These are phyloP conservation scores for Hartigia nigra DNA, from an alignment of 2,888 invertebrate species.

Conservation along the genomic window DNA sequence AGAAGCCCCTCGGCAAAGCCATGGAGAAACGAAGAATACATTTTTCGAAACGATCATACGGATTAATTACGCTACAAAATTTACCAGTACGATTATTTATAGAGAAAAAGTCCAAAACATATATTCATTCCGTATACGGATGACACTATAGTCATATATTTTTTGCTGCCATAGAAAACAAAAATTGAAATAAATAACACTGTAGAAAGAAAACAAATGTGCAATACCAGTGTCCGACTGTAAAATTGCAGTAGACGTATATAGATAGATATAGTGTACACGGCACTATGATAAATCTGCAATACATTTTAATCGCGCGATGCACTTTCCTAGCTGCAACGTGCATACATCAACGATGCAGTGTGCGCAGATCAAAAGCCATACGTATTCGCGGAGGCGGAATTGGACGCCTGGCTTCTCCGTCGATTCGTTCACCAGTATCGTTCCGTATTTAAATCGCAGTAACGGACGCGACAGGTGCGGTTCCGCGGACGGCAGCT, in stretches of 20 bases:
- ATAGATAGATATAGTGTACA: neutral
- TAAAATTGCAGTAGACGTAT: neutral
- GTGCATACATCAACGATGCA: neutral
- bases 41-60: no score
- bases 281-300: neutral
- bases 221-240: neutral
- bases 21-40: neutral
- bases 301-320: neutral
- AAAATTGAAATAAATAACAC: neutral
- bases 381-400: neutral
- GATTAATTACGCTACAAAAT: no score
- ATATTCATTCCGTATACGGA: no score
- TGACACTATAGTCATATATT: neutral
- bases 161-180: neutral
- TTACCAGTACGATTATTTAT: no score
- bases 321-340: neutral
- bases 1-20: neutral
- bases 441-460: conserved; percentile 53
- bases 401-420: neutral
- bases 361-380: neutral
- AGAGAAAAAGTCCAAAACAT: neutral
- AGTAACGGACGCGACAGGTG: conserved; percentile 60
- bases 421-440: conserved; percentile 9
- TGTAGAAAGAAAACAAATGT: neutral
- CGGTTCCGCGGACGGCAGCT: conserved; percentile 43